Evolutionary conservation across 2,797 vertebrate species (phyloP).

Genomic region (Pterois miles): DNA sequence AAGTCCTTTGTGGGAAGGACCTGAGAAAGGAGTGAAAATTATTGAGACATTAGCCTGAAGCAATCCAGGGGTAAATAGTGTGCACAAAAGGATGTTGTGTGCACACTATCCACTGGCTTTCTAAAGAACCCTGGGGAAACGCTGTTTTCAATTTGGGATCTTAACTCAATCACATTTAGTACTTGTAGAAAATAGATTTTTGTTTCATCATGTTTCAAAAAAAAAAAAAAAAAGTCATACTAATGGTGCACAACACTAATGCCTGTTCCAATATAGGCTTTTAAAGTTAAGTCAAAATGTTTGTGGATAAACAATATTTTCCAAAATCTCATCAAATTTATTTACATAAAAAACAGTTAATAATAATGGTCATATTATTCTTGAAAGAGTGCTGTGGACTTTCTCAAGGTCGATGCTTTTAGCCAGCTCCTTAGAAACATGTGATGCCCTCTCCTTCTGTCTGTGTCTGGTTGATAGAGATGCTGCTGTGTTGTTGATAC

Average conservation of each 20-base stretch:
- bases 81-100: constrained; percentile 90
- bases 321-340: background rate
- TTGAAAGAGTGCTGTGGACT: background rate
- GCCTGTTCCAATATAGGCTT: constrained; percentile 26
- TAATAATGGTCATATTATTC: background rate
- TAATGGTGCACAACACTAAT: constrained; percentile 52
- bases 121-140: constrained; percentile 86
- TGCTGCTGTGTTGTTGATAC: constrained; percentile 55
- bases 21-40: constrained; percentile 99
- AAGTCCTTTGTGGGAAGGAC: constrained; percentile 99
- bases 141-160: constrained; percentile 82
- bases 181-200: constrained; percentile 79
- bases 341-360: background rate
- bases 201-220: constrained; percentile 69
- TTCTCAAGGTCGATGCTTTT: background rate
- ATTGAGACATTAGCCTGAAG: constrained; percentile 99
- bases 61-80: constrained; percentile 99
- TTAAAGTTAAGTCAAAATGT: constrained; percentile 38
- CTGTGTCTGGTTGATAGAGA: constrained; percentile 56
- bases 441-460: constrained; percentile 23
- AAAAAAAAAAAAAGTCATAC: constrained; percentile 44
- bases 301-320: background rate
- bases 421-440: background rate
- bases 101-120: constrained; percentile 85
- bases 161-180: constrained; percentile 82